Evolutionary conservation across 2,888 invertebrate species (phyloP).

Genomic region (Hermodice carunculata): DNA sequence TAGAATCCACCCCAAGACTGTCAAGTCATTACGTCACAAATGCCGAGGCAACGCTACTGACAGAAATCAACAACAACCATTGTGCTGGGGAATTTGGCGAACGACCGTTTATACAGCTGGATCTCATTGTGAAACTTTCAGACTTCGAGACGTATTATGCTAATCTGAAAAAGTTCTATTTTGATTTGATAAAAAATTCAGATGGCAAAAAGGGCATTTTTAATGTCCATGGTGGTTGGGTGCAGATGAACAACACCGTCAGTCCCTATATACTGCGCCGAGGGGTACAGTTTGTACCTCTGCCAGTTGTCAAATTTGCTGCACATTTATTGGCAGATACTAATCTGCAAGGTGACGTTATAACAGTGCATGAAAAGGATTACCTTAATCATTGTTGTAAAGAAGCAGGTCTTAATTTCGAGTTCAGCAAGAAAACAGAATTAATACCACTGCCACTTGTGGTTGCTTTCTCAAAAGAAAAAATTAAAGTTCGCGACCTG

Average conservation of each 20-base stretch:
- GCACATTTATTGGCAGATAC: constrained; percentile 52
- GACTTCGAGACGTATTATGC: constrained; percentile 91
- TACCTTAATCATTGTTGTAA: constrained; percentile 58
- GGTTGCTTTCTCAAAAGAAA: constrained; percentile 36
- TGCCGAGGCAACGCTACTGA: constrained; percentile 87
- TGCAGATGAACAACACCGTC: constrained; percentile 83
- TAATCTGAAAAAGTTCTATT: constrained; percentile 75
- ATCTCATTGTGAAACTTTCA: constrained; percentile 88
- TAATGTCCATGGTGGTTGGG: constrained; percentile 47
- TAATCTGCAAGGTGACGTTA: constrained; percentile 47
- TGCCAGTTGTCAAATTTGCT: constrained; percentile 70
- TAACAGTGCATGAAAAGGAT: constrained; percentile 53
- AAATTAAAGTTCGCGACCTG: constrained; percentile 53
- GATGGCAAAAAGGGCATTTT: not conserved
- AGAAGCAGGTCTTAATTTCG: constrained; percentile 56
- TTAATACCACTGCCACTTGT: constrained; percentile 52
- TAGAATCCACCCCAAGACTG: constrained; percentile 89
- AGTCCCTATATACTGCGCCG: constrained; percentile 89
- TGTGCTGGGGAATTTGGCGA: constrained; percentile 92
- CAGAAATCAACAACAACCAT: constrained; percentile 92
- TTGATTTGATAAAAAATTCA: constrained; percentile 40
- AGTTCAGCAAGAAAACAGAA: constrained; percentile 53
- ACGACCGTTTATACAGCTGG: constrained; percentile 88
- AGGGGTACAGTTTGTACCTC: constrained; percentile 88
- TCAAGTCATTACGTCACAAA: constrained; percentile 94